Percentiles rank a stretch among this genome's conserved stretches.
These are phyloP conservation scores for Cydia splendana DNA, from an alignment of 1,140 invertebrate species.

Conservation along the genomic window DNA sequence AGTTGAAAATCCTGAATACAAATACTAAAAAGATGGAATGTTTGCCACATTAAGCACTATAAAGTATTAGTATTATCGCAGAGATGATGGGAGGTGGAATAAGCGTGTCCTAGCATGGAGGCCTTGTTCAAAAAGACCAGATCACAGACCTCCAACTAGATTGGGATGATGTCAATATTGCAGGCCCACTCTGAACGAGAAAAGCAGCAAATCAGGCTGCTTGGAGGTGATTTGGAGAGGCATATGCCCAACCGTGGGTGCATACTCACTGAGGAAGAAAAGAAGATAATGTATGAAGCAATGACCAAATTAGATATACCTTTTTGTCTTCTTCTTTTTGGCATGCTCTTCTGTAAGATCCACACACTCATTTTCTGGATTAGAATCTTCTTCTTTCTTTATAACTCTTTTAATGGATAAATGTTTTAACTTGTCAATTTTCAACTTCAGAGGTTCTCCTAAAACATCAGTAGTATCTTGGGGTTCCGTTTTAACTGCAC, in stretches of 20 bases:
- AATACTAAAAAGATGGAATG: too few species aligned
- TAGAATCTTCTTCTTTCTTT: constrained; percentile 3
- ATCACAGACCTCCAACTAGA: too few species aligned
- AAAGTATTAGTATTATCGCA: background rate
- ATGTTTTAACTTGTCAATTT: constrained; percentile 33
- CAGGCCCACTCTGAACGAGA: too few species aligned
- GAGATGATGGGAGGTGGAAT: too few species aligned
- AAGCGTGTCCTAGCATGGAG: too few species aligned
- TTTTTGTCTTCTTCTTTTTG: background rate
- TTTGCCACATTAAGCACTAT: background rate
- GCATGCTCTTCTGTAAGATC: background rate
- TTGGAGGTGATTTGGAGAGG: too few species aligned
- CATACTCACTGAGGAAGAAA: too few species aligned
- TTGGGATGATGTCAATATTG: too few species aligned
- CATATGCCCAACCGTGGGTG: too few species aligned
- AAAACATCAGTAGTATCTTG: constrained; percentile 32
- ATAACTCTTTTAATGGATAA: constrained; percentile 13
- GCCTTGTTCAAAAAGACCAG: too few species aligned
- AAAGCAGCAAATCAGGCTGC: too few species aligned
- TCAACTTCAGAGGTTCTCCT: constrained; percentile 46
- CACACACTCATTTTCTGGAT: background rate
- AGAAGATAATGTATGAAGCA: background rate
- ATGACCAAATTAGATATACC: background rate
- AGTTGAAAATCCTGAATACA: too few species aligned
- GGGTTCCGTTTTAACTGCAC: background rate